phyloP scores from a whole-genome alignment of 1,140 invertebrate species.

The Drosophila bocki region DNA sequence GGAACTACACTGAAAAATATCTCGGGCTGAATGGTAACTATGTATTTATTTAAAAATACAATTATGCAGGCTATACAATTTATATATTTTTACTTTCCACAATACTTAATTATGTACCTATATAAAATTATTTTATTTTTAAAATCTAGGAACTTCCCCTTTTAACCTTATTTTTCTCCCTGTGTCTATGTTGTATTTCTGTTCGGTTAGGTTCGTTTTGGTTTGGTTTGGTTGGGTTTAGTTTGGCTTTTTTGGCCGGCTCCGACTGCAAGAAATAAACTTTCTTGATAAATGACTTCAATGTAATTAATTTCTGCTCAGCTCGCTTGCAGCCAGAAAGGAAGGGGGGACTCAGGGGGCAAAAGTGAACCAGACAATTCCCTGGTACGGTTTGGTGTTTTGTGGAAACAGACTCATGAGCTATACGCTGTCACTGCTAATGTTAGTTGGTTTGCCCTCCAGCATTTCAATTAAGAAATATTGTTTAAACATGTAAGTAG shows the following conservation, averaged over 20 bases:
- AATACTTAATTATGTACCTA: too few relatives aligned
- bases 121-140: too few relatives aligned
- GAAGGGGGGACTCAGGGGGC: neutral
- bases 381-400: conserved; percentile 37
- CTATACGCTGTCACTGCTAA: conserved; percentile 78
- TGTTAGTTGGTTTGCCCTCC: conserved; percentile 61
- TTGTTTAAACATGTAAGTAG: conserved; percentile 80
- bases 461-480: conserved; percentile 81
- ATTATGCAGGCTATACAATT: too few relatives aligned
- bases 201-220: conserved; percentile 30
- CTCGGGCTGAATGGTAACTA: too few relatives aligned
- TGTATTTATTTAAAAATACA: too few relatives aligned
- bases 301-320: conserved; percentile 83
- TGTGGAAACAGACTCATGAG: conserved; percentile 64
- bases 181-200: conserved; percentile 39
- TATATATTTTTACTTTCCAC: too few relatives aligned
- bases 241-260: conserved; percentile 46
- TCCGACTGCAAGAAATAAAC: conserved; percentile 78
- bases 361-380: conserved; percentile 47
- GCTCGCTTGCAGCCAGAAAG: conserved; percentile 60
- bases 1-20: conserved; percentile 13
- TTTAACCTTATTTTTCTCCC: neutral
- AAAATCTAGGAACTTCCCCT: neutral
- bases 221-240: conserved; percentile 30
- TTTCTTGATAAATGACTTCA: conserved; percentile 84